A percentile compares a stretch with the other conserved stretches of the same genome.
Evolutionary conservation across 2,888 invertebrate species (phyloP).

Genomic region (Julus scanicus): DNA sequence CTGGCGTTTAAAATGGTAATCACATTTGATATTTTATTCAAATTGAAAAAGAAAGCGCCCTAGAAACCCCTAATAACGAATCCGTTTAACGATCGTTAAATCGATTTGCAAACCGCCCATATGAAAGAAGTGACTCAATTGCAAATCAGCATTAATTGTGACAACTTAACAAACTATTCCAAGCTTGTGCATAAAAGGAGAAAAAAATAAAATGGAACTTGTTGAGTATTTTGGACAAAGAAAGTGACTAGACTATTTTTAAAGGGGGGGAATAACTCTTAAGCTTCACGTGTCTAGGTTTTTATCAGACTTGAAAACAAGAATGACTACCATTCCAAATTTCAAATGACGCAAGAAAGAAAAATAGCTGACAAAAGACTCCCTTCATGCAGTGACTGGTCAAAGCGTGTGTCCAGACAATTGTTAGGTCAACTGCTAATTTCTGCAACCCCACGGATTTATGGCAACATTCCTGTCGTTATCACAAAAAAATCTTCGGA

Average conservation of each 20-base stretch:
- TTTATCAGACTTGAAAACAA: neutral
- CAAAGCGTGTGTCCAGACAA: neutral
- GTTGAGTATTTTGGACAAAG: constrained; percentile 33
- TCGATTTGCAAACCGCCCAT: neutral
- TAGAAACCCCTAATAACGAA: neutral
- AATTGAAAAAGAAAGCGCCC: neutral
- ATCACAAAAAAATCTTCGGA: neutral
- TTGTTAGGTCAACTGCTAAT: neutral
- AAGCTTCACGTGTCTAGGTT: neutral
- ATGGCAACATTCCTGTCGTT: neutral
- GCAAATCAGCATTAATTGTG: neutral
- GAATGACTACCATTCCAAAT: neutral
- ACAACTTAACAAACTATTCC: neutral
- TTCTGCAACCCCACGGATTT: neutral
- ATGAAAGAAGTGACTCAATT: no score
- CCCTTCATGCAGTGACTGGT: no score
- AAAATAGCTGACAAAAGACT: no score
- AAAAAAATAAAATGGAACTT: neutral
- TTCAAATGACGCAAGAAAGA: neutral
- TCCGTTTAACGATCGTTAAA: neutral
- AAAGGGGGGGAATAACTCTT: neutral
- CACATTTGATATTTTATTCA: neutral
- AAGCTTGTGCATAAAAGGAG: neutral
- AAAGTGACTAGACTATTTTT: neutral
- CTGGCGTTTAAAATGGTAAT: no score